Percentiles rank a stretch among this genome's conserved stretches.
These are phyloP conservation scores for Tachysurus fulvidraco DNA, from an alignment of 2,113 vertebrate genomes.

Conservation along the genomic window DNA sequence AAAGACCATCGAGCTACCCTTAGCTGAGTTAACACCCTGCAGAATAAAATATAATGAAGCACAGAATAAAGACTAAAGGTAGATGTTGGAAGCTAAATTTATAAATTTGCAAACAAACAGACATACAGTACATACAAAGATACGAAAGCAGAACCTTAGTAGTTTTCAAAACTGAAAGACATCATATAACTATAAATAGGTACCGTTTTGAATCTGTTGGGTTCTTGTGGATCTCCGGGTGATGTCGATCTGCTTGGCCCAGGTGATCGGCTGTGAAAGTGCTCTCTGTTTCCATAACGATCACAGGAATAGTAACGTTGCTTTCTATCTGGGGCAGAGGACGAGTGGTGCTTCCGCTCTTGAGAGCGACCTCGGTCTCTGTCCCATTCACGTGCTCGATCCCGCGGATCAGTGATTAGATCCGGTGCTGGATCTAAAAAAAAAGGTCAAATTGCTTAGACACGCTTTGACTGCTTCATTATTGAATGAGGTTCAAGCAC, in stretches of 20 bases:
- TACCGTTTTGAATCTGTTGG: slow-evolving; percentile 82
- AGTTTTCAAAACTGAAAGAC: too few relatives aligned
- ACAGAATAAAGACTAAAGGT: slow-evolving; percentile 66
- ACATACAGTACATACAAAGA: too few relatives aligned
- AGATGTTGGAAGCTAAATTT: neutral
- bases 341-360: slow-evolving; percentile 88
- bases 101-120: neutral
- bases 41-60: slow-evolving; percentile 54
- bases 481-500: neutral
- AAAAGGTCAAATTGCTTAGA: neutral
- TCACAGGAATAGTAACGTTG: slow-evolving; percentile 96
- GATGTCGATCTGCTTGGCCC: slow-evolving; percentile 86
- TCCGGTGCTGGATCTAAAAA: slow-evolving; percentile 47
- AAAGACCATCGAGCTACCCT: slow-evolving; percentile 78
- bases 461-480: neutral
- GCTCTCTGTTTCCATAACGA: slow-evolving; percentile 86
- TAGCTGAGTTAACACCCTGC: slow-evolving; percentile 80
- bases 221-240: slow-evolving; percentile 79
- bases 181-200: neutral
- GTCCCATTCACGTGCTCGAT: slow-evolving; percentile 83
- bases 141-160: neutral
- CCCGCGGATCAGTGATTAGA: slow-evolving; percentile 70
- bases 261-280: slow-evolving; percentile 76
- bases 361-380: slow-evolving; percentile 88
- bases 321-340: slow-evolving; percentile 81